Evolutionary conservation across 2,113 vertebrate genomes (phyloP), one percentile per base, ranked within the genome.

Genomic region (Anarrhichthys ocellatus): DNA sequence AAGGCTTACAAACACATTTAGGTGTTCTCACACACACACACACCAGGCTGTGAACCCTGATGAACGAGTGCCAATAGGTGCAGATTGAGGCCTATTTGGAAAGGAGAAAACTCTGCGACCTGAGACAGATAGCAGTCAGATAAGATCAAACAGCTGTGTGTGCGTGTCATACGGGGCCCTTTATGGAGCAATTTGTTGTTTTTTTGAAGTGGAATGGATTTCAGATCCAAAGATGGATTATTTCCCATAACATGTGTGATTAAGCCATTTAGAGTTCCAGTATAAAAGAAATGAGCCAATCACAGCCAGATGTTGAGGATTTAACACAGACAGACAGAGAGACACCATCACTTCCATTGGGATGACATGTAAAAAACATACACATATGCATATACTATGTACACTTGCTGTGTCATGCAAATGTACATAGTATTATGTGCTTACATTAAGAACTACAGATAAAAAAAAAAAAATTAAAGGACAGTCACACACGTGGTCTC

Each of bases 141-240:
- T 76, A 87, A 86, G 81, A 90, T 90, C 89, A 88, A 91, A 92
- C 81, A 81, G 66, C 22, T 76, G 73, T 63, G 61, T 58, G 80
- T 81, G 85, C 0, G 80, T 88, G 85, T 91, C 88, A 90, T 76
- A 44, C 66, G 71, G 20, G n/a, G 29, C 34, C 34, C 72, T 92
- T 95, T 86, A 94, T 94, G 93, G 93, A 95, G 88, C 92, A 94
- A 95, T 95, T 95, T 94, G 81, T 71, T 91, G 90, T 91, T 95
- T 50, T 38, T 52, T 94, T 88, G 75, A 93, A 92, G 91, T 88
- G 87, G 92, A 94, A 86, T 69, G 82, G 78, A 92, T 93, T 92
- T 94, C 94, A 94, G 92, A 93, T 91, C 48, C 80, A 92, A 88
- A 95, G 92, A 94, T 91, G 90, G 93, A 94, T 93, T 93, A 85